phyloP scores from a whole-genome alignment of 2,797 vertebrate species.

The Gymnopithys bicolor region DNA sequence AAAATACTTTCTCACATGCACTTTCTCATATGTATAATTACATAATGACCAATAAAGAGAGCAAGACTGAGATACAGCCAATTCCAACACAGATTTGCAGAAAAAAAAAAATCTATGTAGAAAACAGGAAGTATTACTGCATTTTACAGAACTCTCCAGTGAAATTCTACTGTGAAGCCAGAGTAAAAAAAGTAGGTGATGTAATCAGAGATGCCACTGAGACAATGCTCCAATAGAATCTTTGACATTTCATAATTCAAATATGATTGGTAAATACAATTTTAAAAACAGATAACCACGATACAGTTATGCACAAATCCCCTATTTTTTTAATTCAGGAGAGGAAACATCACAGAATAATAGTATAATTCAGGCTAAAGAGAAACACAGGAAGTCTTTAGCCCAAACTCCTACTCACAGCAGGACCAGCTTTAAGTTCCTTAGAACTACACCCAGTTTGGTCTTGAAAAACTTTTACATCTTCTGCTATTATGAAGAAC shows the following conservation, averaged over 20 bases:
- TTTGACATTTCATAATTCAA: neutral
- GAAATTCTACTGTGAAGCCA: neutral
- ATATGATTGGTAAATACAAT: neutral
- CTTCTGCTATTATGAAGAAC: neutral
- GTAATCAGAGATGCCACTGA: neutral
- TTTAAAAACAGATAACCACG: neutral
- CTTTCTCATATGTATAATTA: neutral
- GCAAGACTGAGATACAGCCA: neutral
- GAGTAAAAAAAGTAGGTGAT: neutral
- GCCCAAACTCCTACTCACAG: neutral
- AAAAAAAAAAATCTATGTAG: neutral
- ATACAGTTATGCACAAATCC: accelerated
- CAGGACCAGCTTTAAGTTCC: neutral
- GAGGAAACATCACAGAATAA: neutral
- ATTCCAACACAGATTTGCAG: neutral
- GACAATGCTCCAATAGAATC: neutral
- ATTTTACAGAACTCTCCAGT: neutral
- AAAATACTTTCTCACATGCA: neutral
- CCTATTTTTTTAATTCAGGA: neutral
- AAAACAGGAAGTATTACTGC: neutral
- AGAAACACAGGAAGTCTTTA: neutral
- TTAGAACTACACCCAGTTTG: neutral
- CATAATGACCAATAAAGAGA: neutral
- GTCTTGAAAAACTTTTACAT: neutral
- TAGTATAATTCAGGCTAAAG: neutral